Evolutionary conservation across 2,888 invertebrate species (phyloP), one percentile per base, ranked within the genome.

Genomic region (Nomada ferruginata): DNA sequence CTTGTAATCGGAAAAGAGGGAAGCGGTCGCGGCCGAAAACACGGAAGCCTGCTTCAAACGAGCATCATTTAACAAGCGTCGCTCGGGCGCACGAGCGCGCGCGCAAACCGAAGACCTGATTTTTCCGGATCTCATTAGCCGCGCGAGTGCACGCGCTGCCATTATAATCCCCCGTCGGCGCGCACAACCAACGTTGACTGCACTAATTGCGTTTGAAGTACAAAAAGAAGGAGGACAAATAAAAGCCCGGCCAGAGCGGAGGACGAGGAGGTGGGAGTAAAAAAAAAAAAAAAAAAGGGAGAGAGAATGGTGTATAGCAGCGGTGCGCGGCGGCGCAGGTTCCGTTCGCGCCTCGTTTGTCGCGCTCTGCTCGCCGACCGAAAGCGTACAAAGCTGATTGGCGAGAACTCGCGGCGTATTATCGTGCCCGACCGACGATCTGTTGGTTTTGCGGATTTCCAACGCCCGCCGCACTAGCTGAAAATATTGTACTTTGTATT

Each of bases 91-190:
- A 81, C 77, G 81, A 82, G 77, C 78, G 76, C 76, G 78, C 82
- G 82, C 76, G 79, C 84, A 81, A 84, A 85, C 87, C 89, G 84
- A 89, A 85, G 83, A 75, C 77, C 85, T 75, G 89, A 89, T 88
- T 88, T 89, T 89, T 88, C 87, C 89, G 86, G 83, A 89, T 87
- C 88, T 89, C 89, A 88, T 89, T 89, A 89, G 86, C 87, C 87
- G 88, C 82, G 78, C 83, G 89, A 73, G 85, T 87, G 88, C 87
- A 70, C 89, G 79, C 82, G 65, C 74, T 77, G 81, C 82, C 85
- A 89, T 89, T 89, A 88, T 89, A 86, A 88, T 89, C 82, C 86
- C 84, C 78, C 77, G 84, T 85, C 77, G 84, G 83, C 79, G 88
- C 75, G 88, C 76, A 78, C 83, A 80, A 64, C 79, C 87, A 79